A percentile compares a stretch with the other conserved stretches of the same genome.
Conservation (phyloP, 1,140 invertebrate species). For the Drosophila sturtevanti region DNA sequence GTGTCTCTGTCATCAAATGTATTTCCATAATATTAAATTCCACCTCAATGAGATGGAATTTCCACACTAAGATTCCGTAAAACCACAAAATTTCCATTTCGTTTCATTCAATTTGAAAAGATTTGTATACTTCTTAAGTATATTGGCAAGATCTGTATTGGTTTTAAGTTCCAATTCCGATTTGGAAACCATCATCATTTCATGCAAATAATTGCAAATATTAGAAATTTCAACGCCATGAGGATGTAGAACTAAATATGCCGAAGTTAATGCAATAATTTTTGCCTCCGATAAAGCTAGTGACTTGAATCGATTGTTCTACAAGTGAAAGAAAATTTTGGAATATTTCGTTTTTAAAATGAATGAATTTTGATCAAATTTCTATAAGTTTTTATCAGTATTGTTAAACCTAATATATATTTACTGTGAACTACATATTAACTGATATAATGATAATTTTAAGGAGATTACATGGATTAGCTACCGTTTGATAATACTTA, state of each 20-base stretch:
- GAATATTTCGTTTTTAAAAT: no score
- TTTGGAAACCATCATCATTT: conserved; percentile 83
- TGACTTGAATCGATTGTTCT: conserved; percentile 61
- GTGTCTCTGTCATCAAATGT: background rate
- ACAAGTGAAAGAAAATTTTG: background rate
- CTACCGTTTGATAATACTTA: background rate
- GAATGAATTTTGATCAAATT: no score
- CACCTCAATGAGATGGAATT: conserved; percentile 7
- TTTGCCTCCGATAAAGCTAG: conserved; percentile 86
- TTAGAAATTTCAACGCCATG: conserved; percentile 93
- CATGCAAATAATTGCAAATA: conserved; percentile 92
- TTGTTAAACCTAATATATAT: no score
- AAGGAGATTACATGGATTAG: no score
- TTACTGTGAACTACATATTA: no score
- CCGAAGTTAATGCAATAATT: conserved; percentile 90
- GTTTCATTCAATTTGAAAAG: conserved; percentile 85
- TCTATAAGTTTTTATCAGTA: no score
- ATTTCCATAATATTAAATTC: background rate
- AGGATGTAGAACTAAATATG: conserved; percentile 94
- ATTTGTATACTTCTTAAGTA: conserved; percentile 89
- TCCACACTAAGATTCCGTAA: conserved; percentile 60
- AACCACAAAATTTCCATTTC: conserved; percentile 89
- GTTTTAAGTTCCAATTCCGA: conserved; percentile 86
- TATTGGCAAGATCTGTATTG: conserved; percentile 87
- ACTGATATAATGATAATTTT: no score